Evolutionary conservation across 2,888 invertebrate species (phyloP).

Genomic region (Argyresthia albistria): DNA sequence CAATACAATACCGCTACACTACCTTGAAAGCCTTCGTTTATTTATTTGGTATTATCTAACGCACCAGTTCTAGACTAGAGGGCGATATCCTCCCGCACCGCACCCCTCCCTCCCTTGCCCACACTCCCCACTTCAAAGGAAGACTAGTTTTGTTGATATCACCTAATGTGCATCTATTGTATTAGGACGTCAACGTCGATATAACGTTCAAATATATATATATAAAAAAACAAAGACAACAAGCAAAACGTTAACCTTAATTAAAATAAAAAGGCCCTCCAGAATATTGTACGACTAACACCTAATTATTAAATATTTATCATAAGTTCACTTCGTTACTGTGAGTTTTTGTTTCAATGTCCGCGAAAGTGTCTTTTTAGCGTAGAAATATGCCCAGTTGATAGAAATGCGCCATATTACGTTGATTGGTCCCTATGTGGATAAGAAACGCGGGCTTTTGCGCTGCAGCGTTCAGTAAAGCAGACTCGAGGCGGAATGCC

Average conservation of each 20-base stretch:
- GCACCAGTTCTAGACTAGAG: slow-evolving; percentile 71
- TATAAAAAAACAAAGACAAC: slow-evolving; percentile 62
- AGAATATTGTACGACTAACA: slow-evolving; percentile 53
- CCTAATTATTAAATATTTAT: slow-evolving; percentile 31
- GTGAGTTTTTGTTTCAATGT: slow-evolving; percentile 22
- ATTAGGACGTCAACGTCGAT: slow-evolving; percentile 39
- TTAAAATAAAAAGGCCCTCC: slow-evolving; percentile 61
- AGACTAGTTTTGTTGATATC: slow-evolving; percentile 70
- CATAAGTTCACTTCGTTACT: slow-evolving; percentile 25
- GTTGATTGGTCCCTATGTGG: slow-evolving; percentile 3
- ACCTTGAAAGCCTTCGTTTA: slow-evolving; percentile 56
- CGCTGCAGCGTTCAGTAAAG: no score
- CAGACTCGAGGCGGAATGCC: no score
- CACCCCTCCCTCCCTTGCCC: slow-evolving; percentile 17
- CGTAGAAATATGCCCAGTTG: slow-evolving; percentile 19
- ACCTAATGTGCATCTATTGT: slow-evolving; percentile 60
- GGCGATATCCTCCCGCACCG: slow-evolving; percentile 62
- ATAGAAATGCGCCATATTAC: neutral
- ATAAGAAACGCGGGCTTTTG: neutral
- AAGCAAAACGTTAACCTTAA: slow-evolving; percentile 56
- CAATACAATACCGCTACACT: slow-evolving; percentile 23
- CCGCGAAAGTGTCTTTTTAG: slow-evolving; percentile 46
- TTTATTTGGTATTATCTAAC: slow-evolving; percentile 68
- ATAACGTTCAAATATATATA: slow-evolving; percentile 49
- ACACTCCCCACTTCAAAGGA: slow-evolving; percentile 53